These are phyloP conservation scores for Eutrigla gurnardus DNA, from an alignment of 2,797 vertebrate genomes.

Conservation along the genomic window DNA sequence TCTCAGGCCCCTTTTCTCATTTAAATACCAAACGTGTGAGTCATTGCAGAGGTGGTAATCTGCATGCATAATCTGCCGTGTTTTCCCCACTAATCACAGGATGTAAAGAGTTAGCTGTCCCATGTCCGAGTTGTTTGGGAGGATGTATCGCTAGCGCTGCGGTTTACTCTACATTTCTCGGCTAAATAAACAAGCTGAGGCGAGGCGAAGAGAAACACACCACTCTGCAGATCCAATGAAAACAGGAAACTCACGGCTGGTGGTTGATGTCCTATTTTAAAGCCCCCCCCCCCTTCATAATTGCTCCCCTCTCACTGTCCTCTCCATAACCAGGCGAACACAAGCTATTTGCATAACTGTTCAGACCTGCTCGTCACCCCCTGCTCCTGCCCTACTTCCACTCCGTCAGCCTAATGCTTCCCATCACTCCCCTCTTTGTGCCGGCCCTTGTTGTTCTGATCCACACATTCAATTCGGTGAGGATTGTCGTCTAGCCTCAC, in stretches of 20 bases:
- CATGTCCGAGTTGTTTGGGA: conserved; percentile 12
- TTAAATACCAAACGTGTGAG: conserved; percentile 42
- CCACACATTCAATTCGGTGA: conserved; percentile 58
- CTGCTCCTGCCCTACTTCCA: conserved; percentile 81
- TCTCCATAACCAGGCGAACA: conserved; percentile 46
- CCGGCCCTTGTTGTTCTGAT: conserved; percentile 59
- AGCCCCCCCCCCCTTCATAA: conserved; percentile 17
- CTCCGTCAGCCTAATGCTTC: conserved; percentile 73
- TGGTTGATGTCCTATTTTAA: conserved; percentile 60
- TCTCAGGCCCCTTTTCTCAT: conserved; percentile 54
- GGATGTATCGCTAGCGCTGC: conserved; percentile 12
- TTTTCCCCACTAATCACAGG: neutral
- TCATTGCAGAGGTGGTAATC: neutral
- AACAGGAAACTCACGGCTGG: conserved; percentile 63
- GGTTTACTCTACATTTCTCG: conserved; percentile 25
- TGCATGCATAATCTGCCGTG: conserved; percentile 5
- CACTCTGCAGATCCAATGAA: conserved; percentile 51
- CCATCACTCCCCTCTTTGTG: conserved; percentile 76
- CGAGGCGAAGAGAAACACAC: conserved; percentile 26
- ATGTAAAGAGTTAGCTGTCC: neutral
- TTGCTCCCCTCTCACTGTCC: conserved; percentile 42
- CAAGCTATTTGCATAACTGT: conserved; percentile 78
- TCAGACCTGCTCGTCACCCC: conserved; percentile 61
- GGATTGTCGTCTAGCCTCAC: conserved; percentile 52
- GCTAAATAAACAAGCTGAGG: conserved; percentile 36